These are phyloP conservation scores for Eucidaris tribuloides DNA, from an alignment of 35 echinoderm and acorn worm genomes.

Conservation along the genomic window DNA sequence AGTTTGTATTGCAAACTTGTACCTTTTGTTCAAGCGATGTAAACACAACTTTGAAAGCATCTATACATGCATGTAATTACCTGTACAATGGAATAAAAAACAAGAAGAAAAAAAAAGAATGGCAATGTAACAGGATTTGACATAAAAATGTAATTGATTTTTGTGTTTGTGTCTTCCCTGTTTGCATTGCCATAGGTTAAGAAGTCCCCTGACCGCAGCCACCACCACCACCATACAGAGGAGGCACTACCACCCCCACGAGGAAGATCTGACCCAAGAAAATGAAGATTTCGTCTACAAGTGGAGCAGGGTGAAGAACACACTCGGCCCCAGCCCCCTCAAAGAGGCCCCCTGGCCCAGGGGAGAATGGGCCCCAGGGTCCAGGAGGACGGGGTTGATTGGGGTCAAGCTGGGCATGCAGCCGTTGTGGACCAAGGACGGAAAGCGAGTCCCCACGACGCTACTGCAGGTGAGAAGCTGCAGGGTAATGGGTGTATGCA, in stretches of 20 bases:
- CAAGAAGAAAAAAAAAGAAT: neutral
- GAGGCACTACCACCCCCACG: neutral
- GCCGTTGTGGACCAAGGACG: slow-evolving; percentile 69
- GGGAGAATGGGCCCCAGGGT: slow-evolving; percentile 62
- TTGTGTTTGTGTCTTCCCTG: neutral
- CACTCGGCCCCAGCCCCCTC: slow-evolving; percentile 63
- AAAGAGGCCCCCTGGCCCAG: slow-evolving; percentile 70
- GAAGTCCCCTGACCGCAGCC: neutral
- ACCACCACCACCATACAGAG: neutral
- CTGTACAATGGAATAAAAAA: no score
- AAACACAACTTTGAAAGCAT: no score
- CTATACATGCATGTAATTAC: no score
- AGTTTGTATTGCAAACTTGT: no score
- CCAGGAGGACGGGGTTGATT: slow-evolving; percentile 55
- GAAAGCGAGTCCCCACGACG: slow-evolving; percentile 50
- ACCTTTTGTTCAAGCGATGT: no score
- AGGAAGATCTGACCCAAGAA: slow-evolving; percentile 53
- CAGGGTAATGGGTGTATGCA: no score
- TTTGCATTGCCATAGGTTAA: slow-evolving; percentile 26
- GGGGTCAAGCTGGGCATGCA: slow-evolving; percentile 89
- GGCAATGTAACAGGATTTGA: neutral
- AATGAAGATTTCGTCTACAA: slow-evolving; percentile 70
- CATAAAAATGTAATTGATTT: neutral
- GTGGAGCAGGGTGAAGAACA: slow-evolving; percentile 67
- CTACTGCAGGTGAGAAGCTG: slow-evolving; percentile 84